Evolutionary conservation across 2,797 vertebrate genomes (phyloP).

Genomic region (Mormyrus proboscirostris): DNA sequence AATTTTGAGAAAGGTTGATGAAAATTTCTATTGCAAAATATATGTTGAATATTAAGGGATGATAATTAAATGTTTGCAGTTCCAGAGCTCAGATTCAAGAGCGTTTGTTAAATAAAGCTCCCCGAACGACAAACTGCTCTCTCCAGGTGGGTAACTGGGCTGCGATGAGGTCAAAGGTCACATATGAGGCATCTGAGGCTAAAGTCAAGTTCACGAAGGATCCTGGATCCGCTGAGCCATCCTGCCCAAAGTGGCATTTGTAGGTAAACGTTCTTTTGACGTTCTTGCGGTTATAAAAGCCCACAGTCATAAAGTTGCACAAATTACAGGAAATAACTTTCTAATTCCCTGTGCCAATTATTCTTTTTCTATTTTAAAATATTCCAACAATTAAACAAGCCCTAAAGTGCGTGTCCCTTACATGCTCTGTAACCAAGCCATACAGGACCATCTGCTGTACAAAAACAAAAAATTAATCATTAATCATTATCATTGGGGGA

Average conservation of each 20-base stretch:
- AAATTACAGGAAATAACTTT: background rate
- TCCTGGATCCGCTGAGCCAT: background rate
- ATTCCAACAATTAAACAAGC: background rate
- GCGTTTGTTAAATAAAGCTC: background rate
- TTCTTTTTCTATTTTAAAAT: background rate
- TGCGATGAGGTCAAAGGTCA: background rate
- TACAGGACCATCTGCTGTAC: background rate
- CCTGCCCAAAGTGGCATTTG: background rate
- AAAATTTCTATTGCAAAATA: background rate
- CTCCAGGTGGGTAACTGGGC: background rate
- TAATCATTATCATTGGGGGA: background rate
- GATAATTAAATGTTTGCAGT: background rate
- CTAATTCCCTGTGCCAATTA: background rate
- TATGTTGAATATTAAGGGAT: background rate
- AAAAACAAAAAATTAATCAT: background rate
- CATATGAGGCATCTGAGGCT: background rate
- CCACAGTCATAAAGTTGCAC: background rate
- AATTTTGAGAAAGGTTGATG: background rate
- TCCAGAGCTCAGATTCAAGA: slow-evolving; percentile 16
- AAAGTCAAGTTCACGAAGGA: background rate
- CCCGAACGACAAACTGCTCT: background rate
- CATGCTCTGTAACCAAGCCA: background rate
- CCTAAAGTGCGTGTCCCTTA: background rate
- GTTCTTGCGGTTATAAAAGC: background rate
- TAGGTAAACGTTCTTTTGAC: background rate